Percentiles rank a stretch among this genome's conserved stretches.
Evolutionary conservation across 1,140 invertebrate genomes (phyloP).

Genomic region (Leptinotarsa undecemlineata): DNA sequence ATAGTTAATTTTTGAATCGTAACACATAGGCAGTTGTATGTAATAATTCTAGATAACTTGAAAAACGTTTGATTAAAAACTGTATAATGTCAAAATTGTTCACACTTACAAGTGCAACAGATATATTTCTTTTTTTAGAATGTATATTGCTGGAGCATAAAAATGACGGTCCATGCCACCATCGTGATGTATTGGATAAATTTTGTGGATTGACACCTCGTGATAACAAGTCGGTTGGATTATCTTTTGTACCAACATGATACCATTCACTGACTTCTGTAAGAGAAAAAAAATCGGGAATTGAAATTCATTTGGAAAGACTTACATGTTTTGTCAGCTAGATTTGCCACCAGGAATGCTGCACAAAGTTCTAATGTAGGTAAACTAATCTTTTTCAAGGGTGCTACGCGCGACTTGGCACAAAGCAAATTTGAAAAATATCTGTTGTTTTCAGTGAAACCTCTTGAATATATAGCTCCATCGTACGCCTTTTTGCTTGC

Average conservation of each 20-base stretch:
- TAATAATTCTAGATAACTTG: too few species aligned
- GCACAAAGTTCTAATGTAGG: too few species aligned
- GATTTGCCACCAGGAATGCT: too few species aligned
- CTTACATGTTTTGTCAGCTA: background rate
- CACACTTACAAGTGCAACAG: too few species aligned
- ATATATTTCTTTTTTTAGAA: too few species aligned
- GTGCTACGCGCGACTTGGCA: background rate
- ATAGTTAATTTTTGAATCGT: too few species aligned
- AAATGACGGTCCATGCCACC: too few species aligned
- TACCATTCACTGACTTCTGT: constrained; percentile 1
- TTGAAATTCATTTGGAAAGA: background rate
- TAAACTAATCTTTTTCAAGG: background rate
- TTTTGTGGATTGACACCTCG: background rate
- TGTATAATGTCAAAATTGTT: too few species aligned
- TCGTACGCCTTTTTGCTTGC: background rate
- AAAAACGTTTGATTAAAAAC: too few species aligned
- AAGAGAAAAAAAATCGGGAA: background rate
- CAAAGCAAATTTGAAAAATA: background rate
- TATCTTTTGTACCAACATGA: constrained; percentile 12
- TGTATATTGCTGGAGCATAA: too few species aligned
- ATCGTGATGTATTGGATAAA: too few species aligned
- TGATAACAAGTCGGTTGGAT: constrained; percentile 15
- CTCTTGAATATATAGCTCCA: background rate
- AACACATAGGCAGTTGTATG: too few species aligned
- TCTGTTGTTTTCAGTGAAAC: background rate